phyloP scores from a whole-genome alignment of 2,113 vertebrate genomes.

The Oreochromis niloticus region DNA sequence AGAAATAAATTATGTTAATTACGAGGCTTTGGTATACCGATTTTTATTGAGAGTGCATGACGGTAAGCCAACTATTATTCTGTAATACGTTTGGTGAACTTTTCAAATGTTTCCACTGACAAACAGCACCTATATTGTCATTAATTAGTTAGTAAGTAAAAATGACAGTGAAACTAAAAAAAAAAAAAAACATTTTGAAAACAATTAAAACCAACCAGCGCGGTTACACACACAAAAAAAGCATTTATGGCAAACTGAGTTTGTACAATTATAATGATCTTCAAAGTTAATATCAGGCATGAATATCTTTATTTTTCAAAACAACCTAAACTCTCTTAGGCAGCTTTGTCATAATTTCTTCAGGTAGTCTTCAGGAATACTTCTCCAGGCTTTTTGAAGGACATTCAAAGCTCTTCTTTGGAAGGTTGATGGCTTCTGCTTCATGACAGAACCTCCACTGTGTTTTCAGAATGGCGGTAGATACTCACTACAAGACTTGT shows the following conservation, averaged over 20 bases:
- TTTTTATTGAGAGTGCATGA: not conserved
- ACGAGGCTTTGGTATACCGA: not conserved
- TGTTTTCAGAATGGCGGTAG: not conserved
- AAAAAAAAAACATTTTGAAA: not conserved
- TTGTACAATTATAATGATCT: not conserved
- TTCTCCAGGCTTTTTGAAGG: not conserved
- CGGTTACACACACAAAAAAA: not conserved
- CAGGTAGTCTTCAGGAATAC: not conserved
- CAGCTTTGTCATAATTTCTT: not conserved
- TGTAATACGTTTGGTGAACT: not conserved
- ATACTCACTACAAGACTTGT: not conserved
- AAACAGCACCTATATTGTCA: not conserved
- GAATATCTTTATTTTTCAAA: not conserved
- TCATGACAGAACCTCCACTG: not conserved
- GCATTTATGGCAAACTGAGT: not conserved
- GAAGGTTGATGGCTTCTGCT: not conserved
- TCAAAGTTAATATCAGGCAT: not conserved
- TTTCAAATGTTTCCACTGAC: not conserved
- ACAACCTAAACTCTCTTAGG: not conserved
- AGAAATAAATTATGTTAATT: not conserved
- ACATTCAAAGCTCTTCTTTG: not conserved
- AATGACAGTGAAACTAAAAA: not conserved
- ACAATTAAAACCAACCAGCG: fast-evolving
- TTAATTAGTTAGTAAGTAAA: not conserved
- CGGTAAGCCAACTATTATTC: fast-evolving